Conservation (phyloP, 2,113 vertebrate genomes). For the Heterocephalus glaber region DNA sequence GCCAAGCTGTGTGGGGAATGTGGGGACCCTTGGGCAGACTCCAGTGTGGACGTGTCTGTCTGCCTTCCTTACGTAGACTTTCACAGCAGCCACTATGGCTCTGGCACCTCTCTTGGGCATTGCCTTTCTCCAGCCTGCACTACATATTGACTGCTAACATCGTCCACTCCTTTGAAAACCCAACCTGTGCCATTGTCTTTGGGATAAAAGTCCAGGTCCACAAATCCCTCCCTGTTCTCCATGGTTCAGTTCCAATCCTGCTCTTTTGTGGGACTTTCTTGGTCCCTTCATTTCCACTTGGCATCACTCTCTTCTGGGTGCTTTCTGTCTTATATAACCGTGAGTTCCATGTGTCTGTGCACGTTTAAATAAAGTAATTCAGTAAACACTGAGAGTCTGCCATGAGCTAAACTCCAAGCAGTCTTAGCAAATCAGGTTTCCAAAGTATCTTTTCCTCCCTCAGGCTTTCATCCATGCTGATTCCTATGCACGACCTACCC, state of each 20-base stretch:
- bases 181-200: neutral
- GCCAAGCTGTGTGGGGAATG: rapidly evolving
- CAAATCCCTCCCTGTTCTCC: rapidly evolving
- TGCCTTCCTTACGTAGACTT: too few relatives aligned
- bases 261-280: rapidly evolving
- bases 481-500: neutral
- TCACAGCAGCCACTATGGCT: rapidly evolving
- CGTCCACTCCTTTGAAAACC: neutral
- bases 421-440: neutral
- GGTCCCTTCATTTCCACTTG: neutral
- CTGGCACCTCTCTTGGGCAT: neutral
- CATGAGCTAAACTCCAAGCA: neutral
- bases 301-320: neutral
- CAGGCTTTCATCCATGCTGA: neutral
- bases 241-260: neutral
- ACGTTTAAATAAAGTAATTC: neutral
- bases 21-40: rapidly evolving
- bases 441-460: neutral
- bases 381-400: neutral
- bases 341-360: neutral
- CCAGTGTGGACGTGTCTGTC: rapidly evolving
- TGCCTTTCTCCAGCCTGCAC: neutral
- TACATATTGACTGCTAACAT: too few relatives aligned
- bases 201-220: neutral
- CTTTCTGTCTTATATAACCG: neutral